Evolutionary conservation across 2,113 vertebrate species (phyloP), one percentile per base, ranked within the genome.

Genomic region (Trogon melanurus): DNA sequence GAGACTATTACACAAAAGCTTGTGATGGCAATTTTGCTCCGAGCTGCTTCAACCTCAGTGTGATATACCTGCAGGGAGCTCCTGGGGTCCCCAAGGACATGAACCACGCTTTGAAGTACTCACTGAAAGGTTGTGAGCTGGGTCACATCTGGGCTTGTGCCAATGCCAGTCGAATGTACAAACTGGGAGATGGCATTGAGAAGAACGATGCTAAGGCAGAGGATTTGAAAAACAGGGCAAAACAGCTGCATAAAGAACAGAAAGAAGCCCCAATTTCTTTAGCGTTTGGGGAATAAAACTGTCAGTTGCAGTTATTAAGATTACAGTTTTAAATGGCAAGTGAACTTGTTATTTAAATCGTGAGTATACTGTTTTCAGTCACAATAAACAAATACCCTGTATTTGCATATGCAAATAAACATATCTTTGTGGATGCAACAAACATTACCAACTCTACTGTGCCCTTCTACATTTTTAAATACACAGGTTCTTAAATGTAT

Each of bases 91-190:
- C 97, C 25, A 98, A 98, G 86, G 98, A 99, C 96, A 99, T 99
- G 99, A 82, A 21, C 47, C 75, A 16, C 29, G 99, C 99, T 21
- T 95, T 99, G 58, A 97, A 98, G 85, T 99, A 98, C 57, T 98
- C 99, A 0, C 80, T 98, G 97, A 98, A 97, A 79, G 99, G 98
- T 21, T 99, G 99, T 95, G 98, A 99, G 79, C 96, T 99, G 90
- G 99, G 99, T 88, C 99, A 99, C 10, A 36, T 99, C 5, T 99
- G 99, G 99, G 99, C 98, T 64, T 99, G 99, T 57, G 98, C 98
- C 80, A 99, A 99, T 9, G 99, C 99, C 89, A 99, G 99, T 74
- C 99, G 99, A 76, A 99, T 99, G 98, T 99, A 99, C 96, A 99
- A 95, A 94, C 97, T 99, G 25, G 99, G 99, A 32, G 99, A 99